Base-by-base conservation (phyloP, 1,140 invertebrate genomes). In the Andrena cerasifolii region DNA sequence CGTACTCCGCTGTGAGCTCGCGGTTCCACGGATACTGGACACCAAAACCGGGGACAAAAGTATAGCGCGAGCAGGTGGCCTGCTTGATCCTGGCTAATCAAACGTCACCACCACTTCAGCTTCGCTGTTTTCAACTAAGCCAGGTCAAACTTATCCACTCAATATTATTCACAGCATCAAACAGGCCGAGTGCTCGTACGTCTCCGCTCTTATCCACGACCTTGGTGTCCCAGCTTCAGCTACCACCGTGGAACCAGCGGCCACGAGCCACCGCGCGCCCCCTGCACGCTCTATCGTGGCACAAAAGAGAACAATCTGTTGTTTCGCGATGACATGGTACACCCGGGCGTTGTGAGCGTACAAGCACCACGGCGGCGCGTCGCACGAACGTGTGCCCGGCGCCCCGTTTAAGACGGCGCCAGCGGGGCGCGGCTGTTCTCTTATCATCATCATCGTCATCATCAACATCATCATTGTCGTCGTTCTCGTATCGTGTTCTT, bases 261-360 rank as follows among this genome's bases (percentile, higher is more conserved):
- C 21, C 49, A 40, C n/a, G 12, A 7, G 51, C 14, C 28, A 3
- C 36, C 12, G 18, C 5, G 18, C 8, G 1, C 7, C n/a, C 21
- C 26, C n/a, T 71, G 40, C 26, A n/a, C 26, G 40, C 8, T 26
- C 18, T 14, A 33, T 33, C 10, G n/a, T 47, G n/a, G 0, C 62
- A 5, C n/a, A 49, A 62, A 61, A 58, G 51, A 56, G 62, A 56
- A 75, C 40, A 45, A 56, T 63, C 26, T 66, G 24, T 36, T 14
- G 14, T 43, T 56, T 40, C 10, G 31, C 31, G 59, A 73, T 26
- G 62, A 47, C 18, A 33, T 36, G 24, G 43, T 31, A 62, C 31
- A 66, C 10, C 14, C 8, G 49, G 21, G 5, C 21, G 24, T 59
- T 16, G 16, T 68, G 33, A 54, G 3, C 10, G 10, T 18, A 54